Conservation (phyloP, 2,113 vertebrate genomes). For the Tetraodon nigroviridis region DNA sequence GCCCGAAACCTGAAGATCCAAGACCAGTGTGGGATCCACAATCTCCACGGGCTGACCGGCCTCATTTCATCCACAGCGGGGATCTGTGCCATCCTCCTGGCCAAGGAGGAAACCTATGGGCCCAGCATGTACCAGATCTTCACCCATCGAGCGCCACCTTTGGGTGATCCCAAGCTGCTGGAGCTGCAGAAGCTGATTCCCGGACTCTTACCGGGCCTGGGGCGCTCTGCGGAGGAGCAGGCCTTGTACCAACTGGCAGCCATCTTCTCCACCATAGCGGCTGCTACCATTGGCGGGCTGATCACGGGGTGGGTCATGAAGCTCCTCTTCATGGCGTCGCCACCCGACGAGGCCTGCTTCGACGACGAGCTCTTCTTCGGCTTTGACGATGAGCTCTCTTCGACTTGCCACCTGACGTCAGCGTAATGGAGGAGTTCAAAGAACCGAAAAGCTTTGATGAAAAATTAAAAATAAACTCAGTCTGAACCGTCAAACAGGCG, state of each 20-base stretch:
- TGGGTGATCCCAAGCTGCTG: conserved; percentile 50
- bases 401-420: conserved; percentile 61
- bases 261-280: conserved; percentile 60
- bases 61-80: conserved; percentile 75
- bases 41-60: conserved; percentile 80
- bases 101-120: conserved; percentile 56
- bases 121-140: conserved; percentile 69
- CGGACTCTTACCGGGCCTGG: conserved; percentile 60
- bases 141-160: conserved; percentile 47
- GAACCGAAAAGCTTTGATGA: neutral
- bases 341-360: conserved; percentile 69
- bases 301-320: conserved; percentile 69
- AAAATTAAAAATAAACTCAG: conserved; percentile 10
- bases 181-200: conserved; percentile 64
- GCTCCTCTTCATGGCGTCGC: conserved; percentile 70
- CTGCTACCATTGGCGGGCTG: conserved; percentile 67
- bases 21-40: conserved; percentile 84
- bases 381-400: too few species aligned
- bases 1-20: conserved; percentile 61
- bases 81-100: conserved; percentile 64
- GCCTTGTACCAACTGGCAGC: conserved; percentile 74
- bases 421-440: neutral
- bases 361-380: conserved; percentile 77
- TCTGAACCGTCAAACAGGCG: conserved; percentile 11
- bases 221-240: conserved; percentile 55